Evolutionary conservation across 2,888 invertebrate genomes (phyloP), one percentile per base, ranked within the genome.

Genomic region (Pterobdella sp.): DNA sequence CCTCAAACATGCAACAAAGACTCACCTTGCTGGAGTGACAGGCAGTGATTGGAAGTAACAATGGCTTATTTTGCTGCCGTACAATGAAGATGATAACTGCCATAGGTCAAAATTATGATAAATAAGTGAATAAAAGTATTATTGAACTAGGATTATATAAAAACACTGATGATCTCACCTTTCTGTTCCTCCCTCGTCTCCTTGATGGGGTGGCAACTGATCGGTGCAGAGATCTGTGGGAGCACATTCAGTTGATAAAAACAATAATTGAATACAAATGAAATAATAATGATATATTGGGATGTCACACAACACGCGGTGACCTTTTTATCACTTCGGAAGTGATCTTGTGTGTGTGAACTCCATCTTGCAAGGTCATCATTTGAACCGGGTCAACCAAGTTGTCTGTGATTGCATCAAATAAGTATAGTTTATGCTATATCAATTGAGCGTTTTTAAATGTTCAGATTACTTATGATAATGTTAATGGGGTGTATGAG

Each of bases 21-120:
- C n/a, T n/a, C n/a, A n/a, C n/a, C 71, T 73, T 0, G 77, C 76
- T 0, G 77, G 77, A 42, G 77, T 77, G 29, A 76, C 77, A 1
- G 77, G 77, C 31, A 77, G 73, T 0, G 76, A 76, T 68, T 76
- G 77, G 60, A 76, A 69, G 52, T 26, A 69, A 22, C 69, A 52
- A 7, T 31, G 29, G 3, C 31, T 10, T 18, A 31, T n/a, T 7
- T 49, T 49, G 49, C 69, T 31, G 1, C 69, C 31, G 52, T 26
- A 29, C 2, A 35, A n/a, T 22, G 52, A 52, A 0, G 52, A 36
- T 14, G 69, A 49, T 22, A 42, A 22, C 52, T 32, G 37, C 29
- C 1, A 34, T 1, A 66, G 14, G 1, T 66, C 32, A 66, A 2
- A 66, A 14, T 66, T 66, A 10, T 31, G 34, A 64, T 2, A 2